Percentiles rank a stretch among this genome's conserved stretches.
Evolutionary conservation across 2,888 invertebrate species (phyloP).

Genomic region (Tenthredo distinguenda): DNA sequence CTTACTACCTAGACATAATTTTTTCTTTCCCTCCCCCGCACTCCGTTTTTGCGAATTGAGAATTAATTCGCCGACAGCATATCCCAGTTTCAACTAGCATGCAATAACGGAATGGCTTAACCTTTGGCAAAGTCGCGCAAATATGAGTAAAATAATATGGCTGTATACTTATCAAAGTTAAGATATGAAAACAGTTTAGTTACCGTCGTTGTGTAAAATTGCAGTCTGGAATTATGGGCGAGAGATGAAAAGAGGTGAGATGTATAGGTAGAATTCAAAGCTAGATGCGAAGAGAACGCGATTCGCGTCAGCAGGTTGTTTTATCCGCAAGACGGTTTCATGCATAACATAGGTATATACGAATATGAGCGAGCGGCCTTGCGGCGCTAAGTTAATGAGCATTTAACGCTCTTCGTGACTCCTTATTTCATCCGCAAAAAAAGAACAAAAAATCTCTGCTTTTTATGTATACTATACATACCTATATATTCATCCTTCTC

Average conservation of each 20-base stretch:
- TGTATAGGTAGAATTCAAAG: background rate
- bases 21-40: background rate
- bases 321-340: background rate
- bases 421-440: background rate
- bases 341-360: background rate
- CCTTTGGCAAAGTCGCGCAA: background rate
- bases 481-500: background rate
- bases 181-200: slow-evolving; percentile 23
- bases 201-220: background rate
- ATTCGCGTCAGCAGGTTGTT: slow-evolving; percentile 4
- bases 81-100: background rate
- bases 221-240: background rate
- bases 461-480: background rate
- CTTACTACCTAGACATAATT: background rate
- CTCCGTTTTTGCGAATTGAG: background rate
- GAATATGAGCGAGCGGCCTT: background rate
- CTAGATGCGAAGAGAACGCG: slow-evolving; percentile 8
- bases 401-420: background rate
- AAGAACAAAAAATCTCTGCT: background rate
- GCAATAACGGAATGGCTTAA: background rate
- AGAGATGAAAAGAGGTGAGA: background rate
- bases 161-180: background rate
- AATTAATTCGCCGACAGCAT: background rate
- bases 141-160: background rate
- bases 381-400: background rate